Evolutionary conservation across 1,140 invertebrate species (phyloP).

Genomic region (Gonioctena quinquepunctata): DNA sequence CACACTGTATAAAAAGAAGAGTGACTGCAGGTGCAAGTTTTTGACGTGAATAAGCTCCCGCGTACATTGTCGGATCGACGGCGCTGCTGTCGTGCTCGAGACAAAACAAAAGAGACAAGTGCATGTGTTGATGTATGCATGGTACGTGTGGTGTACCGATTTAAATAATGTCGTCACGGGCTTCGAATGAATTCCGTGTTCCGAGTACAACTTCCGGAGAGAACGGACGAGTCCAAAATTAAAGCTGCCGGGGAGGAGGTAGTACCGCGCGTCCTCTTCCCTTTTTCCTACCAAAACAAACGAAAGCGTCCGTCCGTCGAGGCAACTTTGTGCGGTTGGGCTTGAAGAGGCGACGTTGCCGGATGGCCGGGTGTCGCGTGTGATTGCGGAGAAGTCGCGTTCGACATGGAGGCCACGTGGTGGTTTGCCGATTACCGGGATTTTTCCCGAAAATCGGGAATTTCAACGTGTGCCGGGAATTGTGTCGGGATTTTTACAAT

Average conservation of each 20-base stretch:
- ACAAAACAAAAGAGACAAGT: not conserved
- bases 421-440: too few species aligned
- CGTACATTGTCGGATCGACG: not conserved
- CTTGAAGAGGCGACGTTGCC: not conserved
- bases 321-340: not conserved
- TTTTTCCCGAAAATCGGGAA: too few species aligned
- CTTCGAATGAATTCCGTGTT: not conserved
- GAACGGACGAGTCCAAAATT: constrained; percentile 26
- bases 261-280: not conserved
- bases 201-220: constrained; percentile 19
- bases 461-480: too few species aligned
- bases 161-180: constrained; percentile 16
- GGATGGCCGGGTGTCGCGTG: not conserved
- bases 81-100: not conserved
- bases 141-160: constrained; percentile 1
- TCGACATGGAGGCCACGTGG: too few species aligned
- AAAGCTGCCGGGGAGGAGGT: constrained; percentile 18
- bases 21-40: too few species aligned
- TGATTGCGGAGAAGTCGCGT: too few species aligned
- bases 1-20: too few species aligned
- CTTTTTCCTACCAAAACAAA: not conserved
- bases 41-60: too few species aligned
- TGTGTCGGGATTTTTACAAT: too few species aligned
- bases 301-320: not conserved
- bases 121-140: not conserved